Conservation (phyloP, 1,140 invertebrate species). For the Ephestia elutella region DNA sequence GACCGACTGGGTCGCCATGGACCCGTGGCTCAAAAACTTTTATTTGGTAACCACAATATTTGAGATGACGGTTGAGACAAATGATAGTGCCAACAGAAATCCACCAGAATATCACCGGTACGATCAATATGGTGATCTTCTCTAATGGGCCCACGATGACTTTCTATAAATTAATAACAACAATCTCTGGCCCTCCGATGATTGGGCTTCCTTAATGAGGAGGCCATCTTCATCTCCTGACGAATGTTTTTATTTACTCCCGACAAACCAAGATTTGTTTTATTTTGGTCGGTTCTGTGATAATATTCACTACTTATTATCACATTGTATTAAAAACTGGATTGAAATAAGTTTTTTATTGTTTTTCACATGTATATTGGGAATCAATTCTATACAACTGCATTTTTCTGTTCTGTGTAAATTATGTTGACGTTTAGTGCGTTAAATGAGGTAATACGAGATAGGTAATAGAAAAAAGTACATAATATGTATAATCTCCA, state of each 20-base stretch:
- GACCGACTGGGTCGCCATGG: too few relatives aligned
- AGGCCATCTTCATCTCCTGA: constrained; percentile 53
- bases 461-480: too few relatives aligned
- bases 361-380: too few relatives aligned
- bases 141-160: constrained; percentile 66
- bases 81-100: constrained; percentile 6
- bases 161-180: constrained; percentile 73
- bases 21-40: too few relatives aligned
- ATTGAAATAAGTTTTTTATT: not conserved
- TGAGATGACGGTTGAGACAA: too few relatives aligned
- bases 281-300: constrained; percentile 31
- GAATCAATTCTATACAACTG: too few relatives aligned
- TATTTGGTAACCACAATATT: too few relatives aligned
- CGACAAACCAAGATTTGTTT: constrained; percentile 34
- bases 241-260: constrained; percentile 38
- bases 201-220: constrained; percentile 63
- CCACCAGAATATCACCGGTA: constrained; percentile 41
- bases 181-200: constrained; percentile 42
- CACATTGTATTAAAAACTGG: not conserved
- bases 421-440: too few relatives aligned
- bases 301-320: not conserved
- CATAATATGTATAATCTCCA: too few relatives aligned
- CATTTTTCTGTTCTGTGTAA: too few relatives aligned
- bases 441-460: too few relatives aligned
- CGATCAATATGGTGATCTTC: constrained; percentile 66